Conservation (phyloP, 2,797 vertebrate species). For the Telmatherina bonti region DNA sequence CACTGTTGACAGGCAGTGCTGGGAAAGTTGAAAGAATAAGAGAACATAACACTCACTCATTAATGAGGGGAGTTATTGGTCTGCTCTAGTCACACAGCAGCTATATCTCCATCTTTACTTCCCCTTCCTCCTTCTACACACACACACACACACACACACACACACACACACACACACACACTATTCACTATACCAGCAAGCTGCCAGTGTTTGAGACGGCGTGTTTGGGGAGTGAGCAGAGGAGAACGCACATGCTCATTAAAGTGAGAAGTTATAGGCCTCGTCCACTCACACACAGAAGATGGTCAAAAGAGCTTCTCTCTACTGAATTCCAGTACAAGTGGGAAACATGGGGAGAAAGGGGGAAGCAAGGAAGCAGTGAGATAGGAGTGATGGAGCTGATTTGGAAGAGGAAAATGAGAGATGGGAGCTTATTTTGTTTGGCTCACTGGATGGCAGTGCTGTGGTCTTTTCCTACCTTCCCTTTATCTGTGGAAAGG, state of each 20-base stretch:
- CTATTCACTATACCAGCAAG: conserved; percentile 29
- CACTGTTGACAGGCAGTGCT: conserved; percentile 18
- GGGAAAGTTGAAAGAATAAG: conserved; percentile 35
- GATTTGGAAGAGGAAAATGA: conserved; percentile 19
- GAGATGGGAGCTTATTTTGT: conserved; percentile 30
- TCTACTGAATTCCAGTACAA: conserved; percentile 44
- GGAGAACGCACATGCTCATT: conserved; percentile 68
- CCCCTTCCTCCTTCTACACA: conserved; percentile 7
- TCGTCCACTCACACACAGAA: conserved; percentile 49
- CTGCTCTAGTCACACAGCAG: conserved; percentile 35
- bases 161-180: conserved; percentile 1
- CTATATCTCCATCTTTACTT: conserved; percentile 38
- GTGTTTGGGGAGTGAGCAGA: conserved; percentile 52
- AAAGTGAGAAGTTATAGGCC: conserved; percentile 63
- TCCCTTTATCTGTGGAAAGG: conserved; percentile 1
- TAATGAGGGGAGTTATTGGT: conserved; percentile 49
- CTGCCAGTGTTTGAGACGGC: conserved; percentile 42
- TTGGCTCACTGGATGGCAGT: conserved; percentile 26
- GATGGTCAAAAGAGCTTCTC: conserved; percentile 41
- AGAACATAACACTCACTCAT: conserved; percentile 51
- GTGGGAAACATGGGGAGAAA: conserved; percentile 38
- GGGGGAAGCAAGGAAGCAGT: conserved; percentile 34
- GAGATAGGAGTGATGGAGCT: conserved; percentile 39
- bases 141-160: not conserved
- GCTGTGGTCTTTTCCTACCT: conserved; percentile 17